Base-by-base conservation (phyloP, 2,888 invertebrate species). In the Congeria kusceri region DNA sequence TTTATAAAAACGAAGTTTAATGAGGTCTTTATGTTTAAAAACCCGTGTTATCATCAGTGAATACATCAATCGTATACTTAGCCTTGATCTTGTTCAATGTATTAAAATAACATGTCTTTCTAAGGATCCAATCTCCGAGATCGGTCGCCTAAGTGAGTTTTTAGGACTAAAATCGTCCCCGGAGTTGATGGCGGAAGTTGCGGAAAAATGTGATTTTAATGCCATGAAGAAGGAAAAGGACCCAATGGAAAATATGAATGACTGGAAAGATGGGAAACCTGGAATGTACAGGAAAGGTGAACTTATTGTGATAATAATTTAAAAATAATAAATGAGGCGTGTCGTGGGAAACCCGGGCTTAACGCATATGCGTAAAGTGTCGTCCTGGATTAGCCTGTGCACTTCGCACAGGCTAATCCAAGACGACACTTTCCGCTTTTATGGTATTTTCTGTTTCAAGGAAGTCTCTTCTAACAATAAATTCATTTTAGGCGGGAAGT, bases 201-300 rank as follows among this genome's bases (percentile, higher is more conserved):
- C 80, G 15, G 80, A 83, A 11, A 77, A 80, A 20, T 80, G 80
- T 67, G 77, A 77, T 20, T 83, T 83, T 47, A 73, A 70, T 49
- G 77, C 75, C 9, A 83, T 83, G 83, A 83, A 80, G 62, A 80
- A 77, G 32, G 83, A 83, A 47, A 83, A 83, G 53, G 78, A 80
- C 59, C 69, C 72, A 1, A 25, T 83, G 29, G 83, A 83, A 63
- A 70, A 71, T 29, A 28, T n/a, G 28, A 27, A 59, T 13, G 79
- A 77, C 15, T 83, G 83, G 83, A 76, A 74, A 15, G 79, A 77
- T 44, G 79, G 79, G 3, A 44, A 83, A 56, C 83, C 83, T 25
- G 83, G 83, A 15, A 83, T 83, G 79, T 83, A 83, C 65, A 64
- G 83, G 29, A 83, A 83, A 83, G 83, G 83, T 83, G 66, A 39